phyloP scores from a whole-genome alignment of 37 sponge, comb jelly and placozoan genomes.

The Agelas oroides region DNA sequence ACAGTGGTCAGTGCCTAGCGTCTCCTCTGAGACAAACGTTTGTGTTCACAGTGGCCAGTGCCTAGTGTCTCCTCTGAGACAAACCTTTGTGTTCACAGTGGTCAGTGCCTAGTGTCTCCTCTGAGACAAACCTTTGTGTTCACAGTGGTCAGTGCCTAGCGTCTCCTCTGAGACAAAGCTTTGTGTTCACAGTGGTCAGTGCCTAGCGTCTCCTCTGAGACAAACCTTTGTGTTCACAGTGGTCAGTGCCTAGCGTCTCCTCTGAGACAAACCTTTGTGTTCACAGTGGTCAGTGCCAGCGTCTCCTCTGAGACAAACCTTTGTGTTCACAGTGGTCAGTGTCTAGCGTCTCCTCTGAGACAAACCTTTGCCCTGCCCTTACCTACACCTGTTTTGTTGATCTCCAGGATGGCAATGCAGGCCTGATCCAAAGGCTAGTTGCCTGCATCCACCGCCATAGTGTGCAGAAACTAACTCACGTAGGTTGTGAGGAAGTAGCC shows the following conservation, averaged over 20 bases:
- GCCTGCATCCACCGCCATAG: slow-evolving; percentile 47
- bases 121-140: slow-evolving; percentile 3
- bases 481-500: slow-evolving; percentile 34
- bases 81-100: slow-evolving; percentile 32
- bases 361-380: too few relatives aligned
- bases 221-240: slow-evolving; percentile 14
- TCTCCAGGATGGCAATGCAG: slow-evolving; percentile 82
- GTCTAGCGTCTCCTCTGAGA: background rate
- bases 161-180: background rate
- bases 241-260: slow-evolving; percentile 41
- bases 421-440: slow-evolving; percentile 71
- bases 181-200: slow-evolving; percentile 63
- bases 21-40: background rate
- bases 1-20: slow-evolving; percentile 47
- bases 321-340: slow-evolving; percentile 66
- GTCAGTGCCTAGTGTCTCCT: slow-evolving; percentile 43
- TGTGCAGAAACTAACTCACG: slow-evolving; percentile 88
- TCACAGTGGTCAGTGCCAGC: slow-evolving; percentile 53
- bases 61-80: too few relatives aligned
- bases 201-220: background rate
- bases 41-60: background rate
- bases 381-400: too few relatives aligned
- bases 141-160: slow-evolving; percentile 49
- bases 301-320: background rate
- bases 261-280: background rate